Conservation (phyloP, 2,797 vertebrate species). For the Microctenopoma steveboyesi region DNA sequence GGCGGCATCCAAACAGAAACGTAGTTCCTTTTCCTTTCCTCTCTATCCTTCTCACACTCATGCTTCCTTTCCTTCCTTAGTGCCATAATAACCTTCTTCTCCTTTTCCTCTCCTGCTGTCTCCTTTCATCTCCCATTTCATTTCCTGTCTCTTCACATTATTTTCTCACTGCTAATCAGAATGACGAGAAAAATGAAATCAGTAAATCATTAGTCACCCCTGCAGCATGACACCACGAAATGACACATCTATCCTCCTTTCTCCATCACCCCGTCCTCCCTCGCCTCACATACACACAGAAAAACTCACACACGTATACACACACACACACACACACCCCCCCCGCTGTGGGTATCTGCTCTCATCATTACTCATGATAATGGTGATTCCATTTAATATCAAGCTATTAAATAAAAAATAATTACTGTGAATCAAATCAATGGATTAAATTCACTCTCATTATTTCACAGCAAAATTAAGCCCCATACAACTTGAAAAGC, state of each 20-base stretch:
- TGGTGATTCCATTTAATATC: constrained; percentile 77
- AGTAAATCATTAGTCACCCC: constrained; percentile 76
- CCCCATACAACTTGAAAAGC: constrained; percentile 44
- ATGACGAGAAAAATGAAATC: constrained; percentile 79
- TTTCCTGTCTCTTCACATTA: constrained; percentile 68
- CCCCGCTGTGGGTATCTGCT: constrained; percentile 61
- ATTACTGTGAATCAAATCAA: constrained; percentile 78
- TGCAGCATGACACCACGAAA: constrained; percentile 70
- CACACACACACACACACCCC: constrained; percentile 12
- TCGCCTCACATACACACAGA: constrained; percentile 16
- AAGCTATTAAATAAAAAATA: constrained; percentile 79
- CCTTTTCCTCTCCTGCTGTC: constrained; percentile 3
- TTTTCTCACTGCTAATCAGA: constrained; percentile 74
- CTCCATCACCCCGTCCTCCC: constrained; percentile 12
- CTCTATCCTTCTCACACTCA: constrained; percentile 12
- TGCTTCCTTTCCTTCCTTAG: background rate
- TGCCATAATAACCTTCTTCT: constrained; percentile 13
- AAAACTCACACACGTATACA: constrained; percentile 28
- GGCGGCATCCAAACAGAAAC: constrained; percentile 25
- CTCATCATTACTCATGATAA: constrained; percentile 74
- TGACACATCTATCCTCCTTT: constrained; percentile 60
- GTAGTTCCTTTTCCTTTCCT: background rate
- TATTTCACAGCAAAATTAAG: constrained; percentile 62
- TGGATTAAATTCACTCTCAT: constrained; percentile 71
- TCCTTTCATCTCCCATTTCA: constrained; percentile 44